A percentile compares a stretch with the other conserved stretches of the same genome.
Conservation (phyloP, 2,797 vertebrate species). For the Threskiornis aethiopicus region DNA sequence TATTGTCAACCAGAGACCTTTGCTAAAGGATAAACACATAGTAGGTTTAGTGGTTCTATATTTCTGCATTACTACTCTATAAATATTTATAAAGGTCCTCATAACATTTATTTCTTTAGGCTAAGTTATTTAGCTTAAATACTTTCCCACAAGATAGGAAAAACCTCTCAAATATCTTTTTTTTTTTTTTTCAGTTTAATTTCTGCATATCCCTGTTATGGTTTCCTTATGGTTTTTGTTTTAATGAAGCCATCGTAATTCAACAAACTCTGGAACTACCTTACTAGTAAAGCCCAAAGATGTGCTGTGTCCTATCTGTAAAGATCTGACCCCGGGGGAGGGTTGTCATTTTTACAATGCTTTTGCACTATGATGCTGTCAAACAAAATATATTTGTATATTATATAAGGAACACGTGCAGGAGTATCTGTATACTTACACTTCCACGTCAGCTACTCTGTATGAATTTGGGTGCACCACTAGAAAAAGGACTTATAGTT, state of each 20-base stretch:
- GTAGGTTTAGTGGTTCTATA: neutral
- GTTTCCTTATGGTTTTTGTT: neutral
- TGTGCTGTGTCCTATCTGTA: neutral
- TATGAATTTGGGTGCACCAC: neutral
- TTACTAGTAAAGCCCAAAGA: neutral
- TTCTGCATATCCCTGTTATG: neutral
- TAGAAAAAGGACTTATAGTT: neutral
- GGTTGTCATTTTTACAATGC: neutral
- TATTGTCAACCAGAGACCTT: neutral
- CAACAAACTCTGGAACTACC: neutral
- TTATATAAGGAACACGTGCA: neutral
- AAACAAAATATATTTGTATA: conserved; percentile 2
- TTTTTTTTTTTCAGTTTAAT: neutral
- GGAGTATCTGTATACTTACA: neutral
- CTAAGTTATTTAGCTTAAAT: neutral
- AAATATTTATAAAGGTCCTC: conserved; percentile 28
- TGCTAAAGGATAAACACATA: neutral
- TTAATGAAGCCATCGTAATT: neutral
- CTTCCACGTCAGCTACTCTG: neutral
- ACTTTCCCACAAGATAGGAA: neutral
- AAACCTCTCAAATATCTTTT: neutral
- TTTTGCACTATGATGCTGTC: neutral
- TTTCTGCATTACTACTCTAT: neutral
- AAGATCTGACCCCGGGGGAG: neutral
- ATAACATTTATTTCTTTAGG: conserved; percentile 36